Percentiles rank a stretch among this genome's conserved stretches.
Evolutionary conservation across 2,888 invertebrate species (phyloP).

Genomic region (Meteorus colon): DNA sequence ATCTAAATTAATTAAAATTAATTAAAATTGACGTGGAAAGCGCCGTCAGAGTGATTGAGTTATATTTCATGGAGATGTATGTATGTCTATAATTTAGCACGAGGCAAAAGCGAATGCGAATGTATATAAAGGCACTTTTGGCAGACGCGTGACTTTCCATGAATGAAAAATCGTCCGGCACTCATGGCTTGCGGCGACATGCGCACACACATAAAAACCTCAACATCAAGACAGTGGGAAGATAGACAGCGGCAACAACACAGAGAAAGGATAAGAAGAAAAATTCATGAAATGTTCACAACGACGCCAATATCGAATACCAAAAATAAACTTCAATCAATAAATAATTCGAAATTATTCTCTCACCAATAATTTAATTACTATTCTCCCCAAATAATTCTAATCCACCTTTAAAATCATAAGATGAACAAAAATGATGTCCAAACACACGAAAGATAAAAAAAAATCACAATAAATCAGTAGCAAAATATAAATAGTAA

Average conservation of each 20-base stretch:
- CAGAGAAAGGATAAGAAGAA: background rate
- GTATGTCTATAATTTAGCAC: background rate
- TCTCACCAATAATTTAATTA: too few relatives aligned
- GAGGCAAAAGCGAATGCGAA: background rate
- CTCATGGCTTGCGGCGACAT: background rate
- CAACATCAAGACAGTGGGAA: background rate
- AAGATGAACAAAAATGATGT: too few relatives aligned
- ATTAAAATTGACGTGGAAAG: background rate
- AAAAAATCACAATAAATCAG: conserved; percentile 5
- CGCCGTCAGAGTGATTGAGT: background rate
- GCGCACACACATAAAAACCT: too few relatives aligned
- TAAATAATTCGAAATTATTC: too few relatives aligned
- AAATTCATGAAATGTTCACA: background rate
- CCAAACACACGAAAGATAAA: background rate
- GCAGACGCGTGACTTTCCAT: conserved; percentile 21
- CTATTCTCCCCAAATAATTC: too few relatives aligned
- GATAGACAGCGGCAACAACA: background rate
- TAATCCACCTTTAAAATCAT: too few relatives aligned
- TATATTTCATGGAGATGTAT: background rate
- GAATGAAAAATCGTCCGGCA: conserved; percentile 32
- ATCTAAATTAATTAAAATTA: background rate
- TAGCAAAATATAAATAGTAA: conserved; percentile 1
- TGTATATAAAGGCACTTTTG: conserved; percentile 4
- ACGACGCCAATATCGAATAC: background rate
- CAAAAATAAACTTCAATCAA: too few relatives aligned